A percentile compares a stretch with the other conserved stretches of the same genome.
Conservation (phyloP, 2,113 vertebrate species). For the Myocastor coypus region DNA sequence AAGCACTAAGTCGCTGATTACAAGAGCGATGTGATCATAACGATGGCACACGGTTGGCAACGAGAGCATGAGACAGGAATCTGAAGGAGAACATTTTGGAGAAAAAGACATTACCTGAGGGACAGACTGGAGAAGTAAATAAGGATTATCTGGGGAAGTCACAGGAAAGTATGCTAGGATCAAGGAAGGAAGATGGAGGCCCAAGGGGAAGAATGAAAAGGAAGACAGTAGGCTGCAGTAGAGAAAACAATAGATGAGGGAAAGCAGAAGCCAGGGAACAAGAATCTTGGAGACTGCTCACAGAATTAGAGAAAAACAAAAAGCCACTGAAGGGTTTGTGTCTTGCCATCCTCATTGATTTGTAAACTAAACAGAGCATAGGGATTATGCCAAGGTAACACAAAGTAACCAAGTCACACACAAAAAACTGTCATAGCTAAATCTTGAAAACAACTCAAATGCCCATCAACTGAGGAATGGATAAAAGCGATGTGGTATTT, state of each 20-base stretch:
- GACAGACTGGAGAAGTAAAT: background rate
- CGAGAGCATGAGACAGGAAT: background rate
- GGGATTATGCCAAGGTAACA: background rate
- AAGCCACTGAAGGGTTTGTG: background rate
- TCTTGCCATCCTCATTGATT: background rate
- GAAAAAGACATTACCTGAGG: background rate
- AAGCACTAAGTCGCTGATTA: background rate
- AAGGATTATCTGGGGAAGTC: background rate
- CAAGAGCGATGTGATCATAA: background rate
- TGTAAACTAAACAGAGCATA: background rate
- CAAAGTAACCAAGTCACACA: background rate
- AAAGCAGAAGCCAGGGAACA: background rate
- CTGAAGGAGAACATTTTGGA: background rate
- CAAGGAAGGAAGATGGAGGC: background rate
- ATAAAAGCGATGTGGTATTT: too few species aligned
- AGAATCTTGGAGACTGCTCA: background rate
- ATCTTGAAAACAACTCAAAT: too few species aligned
- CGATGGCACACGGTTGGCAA: background rate
- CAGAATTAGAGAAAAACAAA: background rate
- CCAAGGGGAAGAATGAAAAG: background rate
- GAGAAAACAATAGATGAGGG: background rate
- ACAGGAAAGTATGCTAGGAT: background rate
- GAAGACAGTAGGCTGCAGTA: background rate
- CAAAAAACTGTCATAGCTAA: background rate
- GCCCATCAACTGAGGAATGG: too few species aligned